These are phyloP conservation scores for Apodemia hepburni DNA, from an alignment of 2,888 invertebrate species.

Conservation along the genomic window DNA sequence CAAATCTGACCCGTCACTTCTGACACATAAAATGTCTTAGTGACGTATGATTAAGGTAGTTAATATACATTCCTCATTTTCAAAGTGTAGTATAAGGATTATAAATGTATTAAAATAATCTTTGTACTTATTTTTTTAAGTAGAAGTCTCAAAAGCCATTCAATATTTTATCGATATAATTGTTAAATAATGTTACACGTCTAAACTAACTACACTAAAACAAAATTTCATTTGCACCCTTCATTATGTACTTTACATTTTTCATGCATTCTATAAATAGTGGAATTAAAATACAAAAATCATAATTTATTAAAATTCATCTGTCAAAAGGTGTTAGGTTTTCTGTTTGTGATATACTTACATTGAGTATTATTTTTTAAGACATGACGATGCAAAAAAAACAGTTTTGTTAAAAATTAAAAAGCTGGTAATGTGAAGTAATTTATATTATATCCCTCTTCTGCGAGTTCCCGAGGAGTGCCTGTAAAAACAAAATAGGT, in stretches of 20 bases:
- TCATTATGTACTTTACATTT: conserved; percentile 2
- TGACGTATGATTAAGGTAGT: too few species aligned
- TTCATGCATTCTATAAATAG: conserved; percentile 18
- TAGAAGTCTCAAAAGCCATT: too few species aligned
- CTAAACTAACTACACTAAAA: conserved; percentile 1
- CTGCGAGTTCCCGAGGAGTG: conserved; percentile 66
- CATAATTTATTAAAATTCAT: conserved; percentile 2
- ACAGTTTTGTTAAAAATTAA: neutral
- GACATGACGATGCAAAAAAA: neutral
- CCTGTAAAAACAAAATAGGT: conserved; percentile 48
- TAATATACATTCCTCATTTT: too few species aligned
- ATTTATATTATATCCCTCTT: conserved; percentile 65
- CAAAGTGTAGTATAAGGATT: too few species aligned
- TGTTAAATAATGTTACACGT: neutral
- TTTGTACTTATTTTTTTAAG: too few species aligned
- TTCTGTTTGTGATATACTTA: neutral
- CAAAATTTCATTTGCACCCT: conserved; percentile 3
- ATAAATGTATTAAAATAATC: too few species aligned
- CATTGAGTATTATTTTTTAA: neutral
- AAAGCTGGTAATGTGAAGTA: neutral
- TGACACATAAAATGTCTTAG: too few species aligned
- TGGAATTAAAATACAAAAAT: conserved; percentile 17
- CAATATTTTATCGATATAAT: neutral
- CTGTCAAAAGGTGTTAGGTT: neutral
- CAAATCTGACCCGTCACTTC: too few species aligned